Base-by-base conservation (phyloP, 2,888 invertebrate genomes). In the Drosophila gaucha region DNA sequence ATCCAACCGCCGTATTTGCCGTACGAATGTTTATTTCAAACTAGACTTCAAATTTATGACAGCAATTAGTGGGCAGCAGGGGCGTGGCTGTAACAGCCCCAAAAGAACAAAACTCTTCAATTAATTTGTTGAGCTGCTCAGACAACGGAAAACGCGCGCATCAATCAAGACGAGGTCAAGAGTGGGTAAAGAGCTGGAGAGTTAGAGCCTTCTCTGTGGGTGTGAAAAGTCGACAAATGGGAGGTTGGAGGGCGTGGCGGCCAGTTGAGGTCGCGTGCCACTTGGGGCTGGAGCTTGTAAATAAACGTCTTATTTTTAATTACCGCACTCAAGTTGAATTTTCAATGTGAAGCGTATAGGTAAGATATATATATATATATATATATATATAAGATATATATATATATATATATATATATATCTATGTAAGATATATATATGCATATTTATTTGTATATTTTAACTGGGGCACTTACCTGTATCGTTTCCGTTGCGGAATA, bases 401-500 rank as follows among this genome's bases (percentile, higher is more conserved):
- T 6, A n/a, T n/a, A 38, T 38, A 38, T 39, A 39, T 22, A 12
- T n/a, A 10, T n/a, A 12, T 39, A 1, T 14, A 12, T 14, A 14
- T 41, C 9, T 14, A 41, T 14, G n/a, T n/a, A n/a, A n/a, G n/a
- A n/a, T n/a, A 14, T 38, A 16, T 14, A n/a, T n/a, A 26, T 26
- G 6, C 6, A 26, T 26, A 26, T 26, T 5, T 26, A 26, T 26
- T 8, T 28, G 9, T 28, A 20, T 22, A 10, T 16, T 24, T 35
- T 35, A 10, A 24, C 9, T 35, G 10, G 9, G 14, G 22, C 51
- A 56, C 91, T 91, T 89, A 92, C 92, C 92, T 91, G 91, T 80
- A 92, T 92, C 74, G 92, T 92, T 91, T 92, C 92, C 89, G 91
- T 91, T 66, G 92, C 91, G 73, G 92, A 90, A 80, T 92, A 92